phyloP scores from a whole-genome alignment of 2,797 vertebrate genomes.

The Vultur gryphus region DNA sequence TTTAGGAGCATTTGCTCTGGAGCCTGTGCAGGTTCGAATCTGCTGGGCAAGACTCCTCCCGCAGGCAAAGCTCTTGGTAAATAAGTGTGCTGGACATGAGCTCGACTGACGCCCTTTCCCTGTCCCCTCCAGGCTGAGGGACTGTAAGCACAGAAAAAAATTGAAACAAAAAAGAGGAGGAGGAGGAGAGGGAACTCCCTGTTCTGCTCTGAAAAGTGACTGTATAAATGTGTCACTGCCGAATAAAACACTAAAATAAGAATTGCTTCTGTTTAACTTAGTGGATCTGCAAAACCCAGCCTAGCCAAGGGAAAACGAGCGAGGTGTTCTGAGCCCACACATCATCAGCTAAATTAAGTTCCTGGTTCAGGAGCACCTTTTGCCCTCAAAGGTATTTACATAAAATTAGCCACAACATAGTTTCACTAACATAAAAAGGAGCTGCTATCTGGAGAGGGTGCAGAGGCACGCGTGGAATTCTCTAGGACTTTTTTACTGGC shows the following conservation, averaged over 20 bases:
- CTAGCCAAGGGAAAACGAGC: neutral
- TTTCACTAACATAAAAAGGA: neutral
- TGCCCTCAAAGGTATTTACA: neutral
- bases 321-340: neutral
- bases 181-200: neutral
- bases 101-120: neutral
- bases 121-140: neutral
- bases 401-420: neutral
- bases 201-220: neutral
- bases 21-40: neutral
- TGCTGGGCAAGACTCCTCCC: neutral
- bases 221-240: neutral
- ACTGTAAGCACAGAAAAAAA: neutral
- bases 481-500: neutral
- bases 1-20: neutral
- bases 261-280: neutral
- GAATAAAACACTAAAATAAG: neutral
- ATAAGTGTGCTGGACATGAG: neutral
- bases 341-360: neutral
- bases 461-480: neutral
- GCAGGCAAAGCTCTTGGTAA: neutral
- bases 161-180: neutral
- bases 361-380: neutral
- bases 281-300: neutral
- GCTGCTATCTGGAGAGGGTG: neutral